Evolutionary conservation across 2,113 vertebrate species (phyloP).

Genomic region (Tympanuchus pallidicinctus): DNA sequence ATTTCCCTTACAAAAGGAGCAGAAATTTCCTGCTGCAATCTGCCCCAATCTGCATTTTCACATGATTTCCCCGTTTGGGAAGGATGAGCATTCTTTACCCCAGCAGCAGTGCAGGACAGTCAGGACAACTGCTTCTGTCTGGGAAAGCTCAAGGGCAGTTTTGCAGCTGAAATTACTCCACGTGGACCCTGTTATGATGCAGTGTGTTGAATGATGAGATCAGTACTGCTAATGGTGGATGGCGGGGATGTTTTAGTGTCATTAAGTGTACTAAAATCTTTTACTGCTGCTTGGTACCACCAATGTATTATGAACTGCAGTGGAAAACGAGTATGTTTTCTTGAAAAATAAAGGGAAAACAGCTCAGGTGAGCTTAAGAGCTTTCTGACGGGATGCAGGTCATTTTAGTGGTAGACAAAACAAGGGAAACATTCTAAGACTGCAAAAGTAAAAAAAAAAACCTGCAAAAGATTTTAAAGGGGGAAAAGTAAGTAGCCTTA

Average conservation of each 20-base stretch:
- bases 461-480: neutral
- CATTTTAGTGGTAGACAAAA: neutral
- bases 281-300: neutral
- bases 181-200: neutral
- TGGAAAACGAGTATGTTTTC: neutral
- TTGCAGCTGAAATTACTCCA: neutral
- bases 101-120: neutral
- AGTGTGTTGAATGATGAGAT: neutral
- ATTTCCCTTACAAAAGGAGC: neutral
- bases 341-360: neutral
- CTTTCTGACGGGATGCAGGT: neutral
- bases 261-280: neutral
- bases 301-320: neutral
- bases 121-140: neutral
- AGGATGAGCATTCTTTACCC: neutral
- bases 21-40: neutral
- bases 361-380: neutral
- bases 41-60: neutral
- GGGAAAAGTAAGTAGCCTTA: slow-evolving; percentile 32
- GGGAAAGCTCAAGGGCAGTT: neutral
- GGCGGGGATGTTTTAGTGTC: neutral
- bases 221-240: neutral
- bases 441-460: neutral
- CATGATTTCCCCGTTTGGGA: neutral
- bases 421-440: neutral